Evolutionary conservation across 2,797 vertebrate genomes (phyloP), one percentile per base, ranked within the genome.

Genomic region (Australoheros facetus): DNA sequence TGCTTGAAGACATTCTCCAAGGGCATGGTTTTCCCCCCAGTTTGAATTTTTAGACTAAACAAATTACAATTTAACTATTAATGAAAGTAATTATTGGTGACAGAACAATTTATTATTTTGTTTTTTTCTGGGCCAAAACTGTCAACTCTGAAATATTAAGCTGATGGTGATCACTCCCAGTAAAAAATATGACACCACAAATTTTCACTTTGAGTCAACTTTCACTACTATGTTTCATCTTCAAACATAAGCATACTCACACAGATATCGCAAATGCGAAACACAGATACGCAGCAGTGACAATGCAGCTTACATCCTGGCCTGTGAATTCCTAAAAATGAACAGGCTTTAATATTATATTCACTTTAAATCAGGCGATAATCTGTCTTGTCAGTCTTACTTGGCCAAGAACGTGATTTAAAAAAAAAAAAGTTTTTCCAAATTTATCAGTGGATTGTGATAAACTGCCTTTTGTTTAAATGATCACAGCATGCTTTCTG

Each of bases 171-270:
- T 59, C 58, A 57, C 34, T 72, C 26, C 5, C 28, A 59, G 72
- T 64, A 28, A 80, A 82, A 82, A 57, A 42, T 73, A 66, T 42
- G 55, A 89, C 73, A 69, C 32, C 3, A 13, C 9, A 21, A 77
- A 73, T 78, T 90, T 83, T 88, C 77, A 83, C 64, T 76, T 60
- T 93, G 91, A 94, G 59, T 93, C 91, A 93, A 77, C 88, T 90
- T 91, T 90, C 88, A 90, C 81, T 88, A 74, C 60, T 26, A 26
- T 23, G 58, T 87, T 85, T 88, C 59, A 78, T 59, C 71, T 78
- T 81, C 57, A 79, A 76, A 82, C 75, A 79, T 48, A 28, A 1
- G 11, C 28, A 19, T 6, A 77, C n/a, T 23, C 59, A 70, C 56
- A 77, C 30, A 75, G 56, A 83, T 83, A 71, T 62, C 48, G 53